These are phyloP conservation scores for Myotis lucifugus DNA, from an alignment of 2,113 vertebrate species.

Conservation along the genomic window DNA sequence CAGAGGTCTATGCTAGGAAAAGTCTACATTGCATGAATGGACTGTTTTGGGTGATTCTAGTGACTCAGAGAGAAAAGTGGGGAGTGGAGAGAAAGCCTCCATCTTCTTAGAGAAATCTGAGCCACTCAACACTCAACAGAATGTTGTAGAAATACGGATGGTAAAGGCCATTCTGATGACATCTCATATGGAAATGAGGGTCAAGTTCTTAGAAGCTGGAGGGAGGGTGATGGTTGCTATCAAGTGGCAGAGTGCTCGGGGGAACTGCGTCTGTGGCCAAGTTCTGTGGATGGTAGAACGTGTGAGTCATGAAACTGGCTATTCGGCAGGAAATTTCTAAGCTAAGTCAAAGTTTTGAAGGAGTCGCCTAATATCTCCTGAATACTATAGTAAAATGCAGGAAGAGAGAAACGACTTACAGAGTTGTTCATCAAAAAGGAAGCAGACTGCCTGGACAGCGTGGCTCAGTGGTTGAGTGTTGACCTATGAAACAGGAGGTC, in stretches of 20 bases:
- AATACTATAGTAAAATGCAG: neutral
- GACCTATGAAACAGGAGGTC: too few species aligned
- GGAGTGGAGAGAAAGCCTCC: neutral
- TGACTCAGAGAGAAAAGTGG: too few species aligned
- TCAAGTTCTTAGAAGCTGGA: neutral
- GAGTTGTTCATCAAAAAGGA: neutral
- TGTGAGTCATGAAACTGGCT: neutral
- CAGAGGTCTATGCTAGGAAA: neutral
- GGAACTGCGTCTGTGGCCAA: neutral
- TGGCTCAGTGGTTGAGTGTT: too few species aligned
- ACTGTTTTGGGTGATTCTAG: neutral
- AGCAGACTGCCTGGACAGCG: too few species aligned
- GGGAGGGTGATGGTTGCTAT: too few species aligned
- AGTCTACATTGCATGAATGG: neutral
- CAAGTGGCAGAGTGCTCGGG: neutral
- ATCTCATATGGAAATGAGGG: neutral
- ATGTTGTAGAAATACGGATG: neutral
- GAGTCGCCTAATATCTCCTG: neutral
- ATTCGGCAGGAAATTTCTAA: neutral
- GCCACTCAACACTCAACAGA: neutral
- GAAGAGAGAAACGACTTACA: neutral
- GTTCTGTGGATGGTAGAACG: rapidly evolving
- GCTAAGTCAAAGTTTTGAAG: neutral
- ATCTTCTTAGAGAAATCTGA: neutral
- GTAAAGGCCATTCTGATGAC: neutral